Percentiles rank a stretch among this genome's conserved stretches.
These are phyloP conservation scores for Phrixothrix hirtus DNA, from an alignment of 2,888 invertebrate species.

Conservation along the genomic window DNA sequence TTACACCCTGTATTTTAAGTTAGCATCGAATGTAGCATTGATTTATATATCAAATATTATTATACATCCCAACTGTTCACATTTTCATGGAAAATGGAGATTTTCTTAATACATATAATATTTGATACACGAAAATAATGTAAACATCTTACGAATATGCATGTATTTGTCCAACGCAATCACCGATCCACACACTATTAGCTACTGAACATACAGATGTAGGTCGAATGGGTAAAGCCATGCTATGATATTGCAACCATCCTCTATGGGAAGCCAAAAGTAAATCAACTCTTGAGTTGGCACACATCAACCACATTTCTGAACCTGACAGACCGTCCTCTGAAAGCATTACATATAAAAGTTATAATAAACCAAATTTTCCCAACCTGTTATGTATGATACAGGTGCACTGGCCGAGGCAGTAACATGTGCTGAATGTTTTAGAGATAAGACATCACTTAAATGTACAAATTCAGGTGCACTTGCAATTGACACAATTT, in stretches of 20 bases:
- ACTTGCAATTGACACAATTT: conserved; percentile 88
- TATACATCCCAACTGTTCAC: too few relatives aligned
- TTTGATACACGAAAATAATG: background rate
- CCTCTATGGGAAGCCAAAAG: conserved; percentile 59
- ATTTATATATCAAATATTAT: too few relatives aligned
- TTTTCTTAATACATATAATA: background rate
- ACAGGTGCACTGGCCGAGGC: conserved; percentile 63
- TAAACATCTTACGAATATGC: conserved; percentile 70
- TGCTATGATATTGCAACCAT: conserved; percentile 66
- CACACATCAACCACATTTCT: conserved; percentile 77
- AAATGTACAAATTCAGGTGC: conserved; percentile 94
- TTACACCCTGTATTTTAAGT: too few relatives aligned
- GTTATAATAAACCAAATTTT: conserved; percentile 1
- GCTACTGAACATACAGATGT: conserved; percentile 77
- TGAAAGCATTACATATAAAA: conserved; percentile 26
- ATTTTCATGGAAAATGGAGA: too few relatives aligned
- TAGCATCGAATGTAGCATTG: too few relatives aligned
- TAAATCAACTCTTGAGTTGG: conserved; percentile 68
- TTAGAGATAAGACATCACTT: conserved; percentile 75
- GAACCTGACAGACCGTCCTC: conserved; percentile 63
- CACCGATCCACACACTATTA: conserved; percentile 85
- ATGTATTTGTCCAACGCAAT: conserved; percentile 81
- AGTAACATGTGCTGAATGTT: conserved; percentile 68
- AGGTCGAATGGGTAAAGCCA: conserved; percentile 63
- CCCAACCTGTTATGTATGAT: conserved; percentile 57